Base-by-base conservation (phyloP, 2,888 invertebrate genomes). In the Paralinhomoeus sp. region DNA sequence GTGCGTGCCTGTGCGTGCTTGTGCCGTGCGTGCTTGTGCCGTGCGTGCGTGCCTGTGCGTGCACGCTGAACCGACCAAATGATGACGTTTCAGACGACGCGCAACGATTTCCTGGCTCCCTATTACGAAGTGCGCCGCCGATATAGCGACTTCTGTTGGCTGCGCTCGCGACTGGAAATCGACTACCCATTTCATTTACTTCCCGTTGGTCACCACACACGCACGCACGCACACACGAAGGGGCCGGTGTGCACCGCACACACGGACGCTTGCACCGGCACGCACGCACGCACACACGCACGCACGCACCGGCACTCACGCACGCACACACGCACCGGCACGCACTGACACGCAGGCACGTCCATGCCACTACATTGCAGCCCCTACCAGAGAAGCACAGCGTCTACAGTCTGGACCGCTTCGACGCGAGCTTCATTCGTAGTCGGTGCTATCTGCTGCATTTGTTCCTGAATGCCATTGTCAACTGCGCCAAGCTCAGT, bases 91-190 rank as follows among this genome's bases (percentile, higher is more conserved):
- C 27, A 27, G 72, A 71, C 72, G 2, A 71, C 73, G 17, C 67
- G 75, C 51, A 68, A 72, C 50, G 75, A 75, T 53, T 75, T 70
- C 61, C 67, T 71, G 21, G 71, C 72, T 51, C 70, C 67, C 46
- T 75, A 76, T 53, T 75, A 73, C 54, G 60, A 73, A 42, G 76
- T 76, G 12, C 64, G 75, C 40, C 66, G 76, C 48, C 67, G 77
- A 44, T 77, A 77, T 60, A 77, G 75, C 64, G 77, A 77, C 60
- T 77, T 77, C 56, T 66, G 74, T 43, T 77, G 76, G 76, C 59
- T 77, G 34, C 62, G 75, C 47, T 73, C 74, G 50, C 72, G 72
- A 54, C 62, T 76, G 44, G 68, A 74, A 37, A 74, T 74, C 51
- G 66, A 65, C n/a, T 73, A 75, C 62, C 73, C 74, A 3, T 73